Percentiles rank a stretch among this genome's conserved stretches.
These are phyloP conservation scores for Eupleurogrammus muticus DNA, from an alignment of 2,797 vertebrate genomes.

Conservation along the genomic window DNA sequence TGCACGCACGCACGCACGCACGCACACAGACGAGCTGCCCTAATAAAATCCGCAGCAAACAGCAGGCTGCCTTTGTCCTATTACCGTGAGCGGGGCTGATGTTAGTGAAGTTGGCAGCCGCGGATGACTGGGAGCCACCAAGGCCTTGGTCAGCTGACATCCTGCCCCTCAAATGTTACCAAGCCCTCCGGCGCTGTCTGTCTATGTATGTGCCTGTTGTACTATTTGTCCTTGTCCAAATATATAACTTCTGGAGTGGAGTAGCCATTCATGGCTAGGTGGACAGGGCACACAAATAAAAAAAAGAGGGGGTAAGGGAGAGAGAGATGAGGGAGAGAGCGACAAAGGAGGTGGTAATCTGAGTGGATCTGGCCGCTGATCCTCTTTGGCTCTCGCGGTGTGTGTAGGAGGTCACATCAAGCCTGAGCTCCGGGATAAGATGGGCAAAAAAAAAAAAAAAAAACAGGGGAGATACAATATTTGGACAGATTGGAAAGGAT, in stretches of 20 bases:
- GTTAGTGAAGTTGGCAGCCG: constrained; percentile 72
- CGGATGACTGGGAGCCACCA: constrained; percentile 72
- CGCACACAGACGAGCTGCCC: constrained; percentile 37
- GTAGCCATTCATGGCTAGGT: constrained; percentile 36
- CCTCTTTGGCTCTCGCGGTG: constrained; percentile 69
- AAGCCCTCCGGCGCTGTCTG: constrained; percentile 49
- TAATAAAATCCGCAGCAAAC: constrained; percentile 66
- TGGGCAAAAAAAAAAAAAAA: constrained; percentile 50
- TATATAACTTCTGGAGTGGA: constrained; percentile 48
- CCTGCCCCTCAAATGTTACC: constrained; percentile 65
- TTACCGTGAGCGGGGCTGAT: constrained; percentile 65
- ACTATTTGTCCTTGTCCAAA: constrained; percentile 65
- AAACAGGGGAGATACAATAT: constrained; percentile 55
- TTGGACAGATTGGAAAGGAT: constrained; percentile 71
- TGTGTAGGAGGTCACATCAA: constrained; percentile 64
- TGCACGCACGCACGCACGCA: constrained; percentile 10
- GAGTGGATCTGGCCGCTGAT: constrained; percentile 75
- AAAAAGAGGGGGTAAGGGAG: not conserved
- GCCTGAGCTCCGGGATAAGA: constrained; percentile 64
- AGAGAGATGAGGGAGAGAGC: constrained; percentile 12
- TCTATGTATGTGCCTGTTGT: constrained; percentile 25
- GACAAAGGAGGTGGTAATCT: constrained; percentile 72
- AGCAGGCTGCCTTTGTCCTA: constrained; percentile 61
- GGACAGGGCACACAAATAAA: constrained; percentile 29
- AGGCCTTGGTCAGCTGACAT: constrained; percentile 72